Percentiles rank a stretch among this genome's conserved stretches.
These are phyloP conservation scores for Lasioglossum pauxillum DNA, from an alignment of 2,888 invertebrate species.

Conservation along the genomic window DNA sequence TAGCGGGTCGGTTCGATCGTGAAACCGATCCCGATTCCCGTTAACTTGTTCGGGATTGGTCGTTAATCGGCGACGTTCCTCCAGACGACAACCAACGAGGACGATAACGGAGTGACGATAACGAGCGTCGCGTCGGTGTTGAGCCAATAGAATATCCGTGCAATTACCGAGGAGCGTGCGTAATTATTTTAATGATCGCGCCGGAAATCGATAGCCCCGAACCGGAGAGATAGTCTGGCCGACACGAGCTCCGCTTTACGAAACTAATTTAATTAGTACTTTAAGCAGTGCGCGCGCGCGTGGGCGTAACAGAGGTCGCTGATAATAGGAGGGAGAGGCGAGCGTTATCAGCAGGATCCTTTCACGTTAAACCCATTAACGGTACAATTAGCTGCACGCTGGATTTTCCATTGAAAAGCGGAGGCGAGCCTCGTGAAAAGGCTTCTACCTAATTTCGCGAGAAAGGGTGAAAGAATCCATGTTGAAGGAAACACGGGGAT, in stretches of 20 bases:
- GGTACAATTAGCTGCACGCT: slow-evolving; percentile 56
- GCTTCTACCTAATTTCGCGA: slow-evolving; percentile 64
- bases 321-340: slow-evolving; percentile 23
- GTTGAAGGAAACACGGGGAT: slow-evolving; percentile 30
- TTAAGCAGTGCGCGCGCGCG: slow-evolving; percentile 23
- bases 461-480: slow-evolving; percentile 56
- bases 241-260: slow-evolving; percentile 46
- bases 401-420: slow-evolving; percentile 41
- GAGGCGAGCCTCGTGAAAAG: slow-evolving; percentile 52
- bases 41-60: background rate
- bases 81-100: background rate
- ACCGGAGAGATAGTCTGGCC: slow-evolving; percentile 26
- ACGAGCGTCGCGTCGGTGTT: background rate
- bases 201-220: slow-evolving; percentile 50
- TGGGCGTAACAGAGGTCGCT: background rate
- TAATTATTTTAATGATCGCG: slow-evolving; percentile 58
- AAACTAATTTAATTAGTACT: slow-evolving; percentile 61
- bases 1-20: background rate
- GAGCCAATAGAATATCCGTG: slow-evolving; percentile 28
- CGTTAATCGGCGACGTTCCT: background rate
- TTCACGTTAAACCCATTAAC: slow-evolving; percentile 56
- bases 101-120: background rate
- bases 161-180: slow-evolving; percentile 44
- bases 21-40: background rate
- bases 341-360: slow-evolving; percentile 45